Percentiles rank a stretch among this genome's conserved stretches.
These are phyloP conservation scores for Perca fluviatilis DNA, from an alignment of 2,113 vertebrate genomes.

Conservation along the genomic window DNA sequence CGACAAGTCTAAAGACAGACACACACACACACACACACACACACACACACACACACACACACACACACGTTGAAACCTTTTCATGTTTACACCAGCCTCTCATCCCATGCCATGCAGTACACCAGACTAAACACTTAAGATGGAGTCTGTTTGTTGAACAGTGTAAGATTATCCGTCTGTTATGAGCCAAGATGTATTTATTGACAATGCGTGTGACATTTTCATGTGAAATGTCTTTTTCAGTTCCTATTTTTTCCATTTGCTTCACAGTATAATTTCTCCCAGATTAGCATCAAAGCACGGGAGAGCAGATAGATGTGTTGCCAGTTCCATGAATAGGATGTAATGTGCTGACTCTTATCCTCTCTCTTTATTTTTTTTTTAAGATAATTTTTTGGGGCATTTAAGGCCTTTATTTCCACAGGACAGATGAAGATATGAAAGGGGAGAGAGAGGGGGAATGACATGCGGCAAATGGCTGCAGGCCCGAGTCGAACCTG, in stretches of 20 bases:
- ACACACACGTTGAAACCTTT: constrained; percentile 4
- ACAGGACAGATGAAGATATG: too few relatives aligned
- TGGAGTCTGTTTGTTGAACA: constrained; percentile 38
- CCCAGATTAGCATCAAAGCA: constrained; percentile 69
- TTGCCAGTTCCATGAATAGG: constrained; percentile 50
- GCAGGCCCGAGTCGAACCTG: too few relatives aligned
- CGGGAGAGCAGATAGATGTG: constrained; percentile 56
- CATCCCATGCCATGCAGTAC: constrained; percentile 9
- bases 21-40: not conserved
- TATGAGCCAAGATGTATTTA: constrained; percentile 60
- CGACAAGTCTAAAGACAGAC: constrained; percentile 15
- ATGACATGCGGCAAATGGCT: too few relatives aligned
- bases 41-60: not conserved
- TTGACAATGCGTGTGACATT: constrained; percentile 48
- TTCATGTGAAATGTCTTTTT: constrained; percentile 48
- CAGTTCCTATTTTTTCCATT: constrained; percentile 36
- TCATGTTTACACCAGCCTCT: constrained; percentile 43
- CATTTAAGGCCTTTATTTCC: too few relatives aligned
- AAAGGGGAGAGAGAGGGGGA: too few relatives aligned
- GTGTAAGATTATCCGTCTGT: constrained; percentile 50
- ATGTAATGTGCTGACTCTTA: constrained; percentile 36
- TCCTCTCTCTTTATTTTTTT: not conserved
- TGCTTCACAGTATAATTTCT: constrained; percentile 63
- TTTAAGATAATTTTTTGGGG: too few relatives aligned
- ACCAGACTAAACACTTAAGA: constrained; percentile 34